Evolutionary conservation across 2,888 invertebrate genomes (phyloP), one percentile per base, ranked within the genome.

Genomic region (Drosophila merina): DNA sequence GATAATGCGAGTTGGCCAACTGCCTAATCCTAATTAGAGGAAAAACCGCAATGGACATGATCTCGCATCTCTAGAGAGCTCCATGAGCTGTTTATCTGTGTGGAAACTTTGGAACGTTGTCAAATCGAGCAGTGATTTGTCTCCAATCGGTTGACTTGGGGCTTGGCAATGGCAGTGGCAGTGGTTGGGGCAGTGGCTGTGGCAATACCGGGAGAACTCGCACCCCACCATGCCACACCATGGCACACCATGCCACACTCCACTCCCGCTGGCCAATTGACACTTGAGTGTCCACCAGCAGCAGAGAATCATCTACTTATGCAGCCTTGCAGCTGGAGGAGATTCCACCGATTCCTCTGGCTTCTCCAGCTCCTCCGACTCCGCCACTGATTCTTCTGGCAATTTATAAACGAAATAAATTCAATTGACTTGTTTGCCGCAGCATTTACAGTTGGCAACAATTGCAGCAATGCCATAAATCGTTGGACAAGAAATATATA

Each of bases 391-490:
- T 63, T 52, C 57, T 64, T 57, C 59, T 64, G 76, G 88, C 88
- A 88, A 83, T 83, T 84, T 84, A 84, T 88, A 83, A 83, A 78
- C 88, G 84, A 86, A 88, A 84, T 88, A 88, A 84, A 84, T 88
- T 86, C 86, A 86, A 88, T 88, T 88, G 88, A 86, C 84, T 84
- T 84, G 88, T 86, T 84, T 84, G 84, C 88, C 76, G 80, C 83
- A 82, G 87, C 88, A 86, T 84, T 84, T 88, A 84, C 84, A 84
- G 84, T 84, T 88, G 88, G 86, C 84, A 84, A 88, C 88, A 84
- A 88, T 88, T 86, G 88, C 84, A 74, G 84, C 88, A 83, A 79
- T 88, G 81, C 81, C 86, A 85, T 88, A 88, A 88, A 88, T 88
- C 85, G 86, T 80, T 69, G 71, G 74, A 77, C 71, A 76, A 80